Evolutionary conservation across 2,797 vertebrate genomes (phyloP), one percentile per base, ranked within the genome.

Genomic region (Dromococcyx pavoninus): DNA sequence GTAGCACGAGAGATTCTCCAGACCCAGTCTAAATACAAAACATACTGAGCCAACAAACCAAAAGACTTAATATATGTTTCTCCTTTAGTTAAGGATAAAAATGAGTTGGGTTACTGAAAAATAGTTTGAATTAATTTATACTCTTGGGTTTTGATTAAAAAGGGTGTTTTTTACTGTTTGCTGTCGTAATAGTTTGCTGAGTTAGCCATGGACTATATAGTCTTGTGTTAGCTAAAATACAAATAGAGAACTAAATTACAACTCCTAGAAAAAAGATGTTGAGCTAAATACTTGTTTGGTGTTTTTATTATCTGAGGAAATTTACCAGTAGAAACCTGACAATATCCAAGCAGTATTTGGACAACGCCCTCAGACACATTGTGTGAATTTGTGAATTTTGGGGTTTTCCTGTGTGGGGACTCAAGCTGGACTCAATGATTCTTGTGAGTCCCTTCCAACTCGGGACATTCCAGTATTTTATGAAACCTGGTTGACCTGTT

Each of bases 161-260:
- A 51, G 39, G n/a, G 10, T 41, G 10, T 0, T 10, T 0, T 4
- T 76, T 58, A 32, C 2, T 35, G 22, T 54, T 86, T 64, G 7
- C 44, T n/a, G 33, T 58, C 56, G 19, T 44, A 71, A 78, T 33
- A 75, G 11, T 69, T 71, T 7, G 2, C 9, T 88, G 57, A 73
- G 8, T 70, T 35, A 50, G 43, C 70, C 32, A 33, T 1, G 0
- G 17, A 27, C 21, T 39, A 16, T 3, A 32, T 3, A 32, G 39
- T 48, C 35, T 61, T 46, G 3, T 48, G 18, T 67, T 74, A 53
- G 19, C 8, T 89, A 5, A 17, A 33, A 8, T 17, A 61, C 17
- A 74, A 79, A 70, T 3, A 66, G 7, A 91, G 35, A 91, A 67
- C 5, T 51, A 66, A 79, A 85, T 33, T 43, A 50, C 6, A 87